A percentile compares a stretch with the other conserved stretches of the same genome.
Evolutionary conservation across 1,140 invertebrate genomes (phyloP).

Genomic region (Drosophila nigromelanica): DNA sequence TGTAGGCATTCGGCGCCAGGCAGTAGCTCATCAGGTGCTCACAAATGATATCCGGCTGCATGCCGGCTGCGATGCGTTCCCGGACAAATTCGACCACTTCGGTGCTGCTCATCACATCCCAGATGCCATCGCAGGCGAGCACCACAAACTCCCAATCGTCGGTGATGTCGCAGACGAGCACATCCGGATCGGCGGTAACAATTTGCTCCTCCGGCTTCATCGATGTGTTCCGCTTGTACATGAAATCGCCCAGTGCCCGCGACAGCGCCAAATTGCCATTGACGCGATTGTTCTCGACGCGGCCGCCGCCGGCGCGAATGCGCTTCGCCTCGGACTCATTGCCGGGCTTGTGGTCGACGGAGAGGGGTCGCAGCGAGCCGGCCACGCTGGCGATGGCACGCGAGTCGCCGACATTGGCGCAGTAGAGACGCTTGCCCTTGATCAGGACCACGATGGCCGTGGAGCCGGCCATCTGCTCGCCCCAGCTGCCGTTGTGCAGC

Average conservation of each 20-base stretch:
- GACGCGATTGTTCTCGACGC: constrained; percentile 97
- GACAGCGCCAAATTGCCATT: constrained; percentile 98
- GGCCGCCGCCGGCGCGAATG: constrained; percentile 97
- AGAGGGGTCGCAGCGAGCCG: constrained; percentile 87
- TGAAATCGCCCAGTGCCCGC: constrained; percentile 97
- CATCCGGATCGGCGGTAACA: constrained; percentile 98
- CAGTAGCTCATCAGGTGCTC: constrained; percentile 97
- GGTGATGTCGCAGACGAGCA: constrained; percentile 90
- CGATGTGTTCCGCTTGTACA: constrained; percentile 95
- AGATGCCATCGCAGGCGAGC: constrained; percentile 99
- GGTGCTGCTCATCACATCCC: constrained; percentile 97
- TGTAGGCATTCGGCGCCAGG: constrained; percentile 96
- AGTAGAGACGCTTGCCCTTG: constrained; percentile 92
- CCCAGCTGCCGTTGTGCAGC: constrained; percentile 92
- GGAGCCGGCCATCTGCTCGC: constrained; percentile 95
- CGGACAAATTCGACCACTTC: constrained; percentile 97
- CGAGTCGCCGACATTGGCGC: constrained; percentile 98
- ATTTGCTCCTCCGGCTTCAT: constrained; percentile 96
- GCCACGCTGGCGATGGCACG: constrained; percentile 92
- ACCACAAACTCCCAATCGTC: constrained; percentile 98
- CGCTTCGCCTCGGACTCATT: constrained; percentile 92
- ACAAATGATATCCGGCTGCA: constrained; percentile 97
- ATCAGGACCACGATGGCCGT: constrained; percentile 95
- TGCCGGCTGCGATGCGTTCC: constrained; percentile 89
- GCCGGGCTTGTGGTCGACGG: constrained; percentile 97